A percentile compares a stretch with the other conserved stretches of the same genome.
phyloP scores from a whole-genome alignment of 2,797 vertebrate genomes.

The Eleutherodactylus coqui region DNA sequence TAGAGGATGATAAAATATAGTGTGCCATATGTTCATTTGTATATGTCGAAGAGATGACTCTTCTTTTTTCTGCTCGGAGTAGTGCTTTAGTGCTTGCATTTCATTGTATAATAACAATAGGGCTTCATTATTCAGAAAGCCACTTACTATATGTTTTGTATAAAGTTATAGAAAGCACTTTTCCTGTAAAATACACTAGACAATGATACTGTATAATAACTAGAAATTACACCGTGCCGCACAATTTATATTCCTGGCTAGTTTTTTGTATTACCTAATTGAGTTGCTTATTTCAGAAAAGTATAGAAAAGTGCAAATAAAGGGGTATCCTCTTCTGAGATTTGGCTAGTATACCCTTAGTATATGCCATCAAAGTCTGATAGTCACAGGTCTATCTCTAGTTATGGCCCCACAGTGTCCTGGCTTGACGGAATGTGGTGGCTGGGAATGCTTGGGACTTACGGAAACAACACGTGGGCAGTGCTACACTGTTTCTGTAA shows the following conservation, averaged over 20 bases:
- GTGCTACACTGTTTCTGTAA: too few species aligned
- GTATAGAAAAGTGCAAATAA: not conserved
- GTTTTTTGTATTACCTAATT: too few species aligned
- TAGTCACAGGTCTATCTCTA: too few species aligned
- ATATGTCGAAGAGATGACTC: not conserved
- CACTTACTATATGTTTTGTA: not conserved
- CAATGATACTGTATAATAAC: not conserved
- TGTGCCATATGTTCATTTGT: conserved; percentile 33
- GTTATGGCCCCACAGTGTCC: too few species aligned
- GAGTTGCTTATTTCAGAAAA: not conserved
- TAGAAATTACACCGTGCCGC: too few species aligned
- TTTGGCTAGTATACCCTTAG: too few species aligned
- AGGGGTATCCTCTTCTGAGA: too few species aligned
- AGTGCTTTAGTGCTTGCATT: not conserved
- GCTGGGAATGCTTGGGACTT: too few species aligned
- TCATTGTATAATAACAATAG: not conserved
- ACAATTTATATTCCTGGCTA: not conserved
- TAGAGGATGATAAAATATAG: conserved; percentile 37
- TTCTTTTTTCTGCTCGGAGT: conserved; percentile 1
- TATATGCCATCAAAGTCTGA: too few species aligned
- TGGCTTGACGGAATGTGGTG: too few species aligned
- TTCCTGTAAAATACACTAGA: not conserved
- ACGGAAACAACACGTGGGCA: too few species aligned
- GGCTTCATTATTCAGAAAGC: not conserved
- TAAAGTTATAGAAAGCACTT: not conserved